Evolutionary conservation across 1,140 invertebrate genomes (phyloP).

Genomic region (Papilio helenus): DNA sequence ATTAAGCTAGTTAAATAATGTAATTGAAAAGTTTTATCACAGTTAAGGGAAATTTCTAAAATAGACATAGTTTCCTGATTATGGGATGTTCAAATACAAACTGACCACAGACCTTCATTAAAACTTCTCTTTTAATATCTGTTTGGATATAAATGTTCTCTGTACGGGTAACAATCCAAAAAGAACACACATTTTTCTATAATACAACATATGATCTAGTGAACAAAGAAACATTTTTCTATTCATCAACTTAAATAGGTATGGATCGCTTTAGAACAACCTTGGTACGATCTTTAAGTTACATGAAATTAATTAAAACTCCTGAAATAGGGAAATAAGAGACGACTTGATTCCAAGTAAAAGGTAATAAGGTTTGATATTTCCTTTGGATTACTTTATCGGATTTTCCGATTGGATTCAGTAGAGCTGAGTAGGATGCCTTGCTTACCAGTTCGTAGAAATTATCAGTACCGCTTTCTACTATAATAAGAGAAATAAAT

Average conservation of each 20-base stretch:
- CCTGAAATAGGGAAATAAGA: background rate
- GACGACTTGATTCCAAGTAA: background rate
- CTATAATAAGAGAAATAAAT: background rate
- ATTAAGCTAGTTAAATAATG: background rate
- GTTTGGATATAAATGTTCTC: background rate
- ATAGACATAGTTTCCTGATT: background rate
- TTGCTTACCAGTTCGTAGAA: background rate
- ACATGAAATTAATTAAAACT: background rate
- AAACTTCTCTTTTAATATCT: background rate
- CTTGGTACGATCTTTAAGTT: too few species aligned
- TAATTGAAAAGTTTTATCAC: background rate
- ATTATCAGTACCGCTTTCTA: background rate
- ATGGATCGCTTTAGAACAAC: background rate
- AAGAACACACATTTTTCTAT: background rate
- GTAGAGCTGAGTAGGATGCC: background rate
- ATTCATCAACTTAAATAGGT: background rate
- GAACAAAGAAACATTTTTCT: background rate
- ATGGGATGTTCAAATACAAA: background rate
- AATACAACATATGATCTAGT: background rate
- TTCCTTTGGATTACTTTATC: background rate
- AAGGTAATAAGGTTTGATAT: background rate
- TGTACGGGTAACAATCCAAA: background rate
- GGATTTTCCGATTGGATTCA: background rate
- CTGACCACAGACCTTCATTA: slow-evolving; percentile 3
- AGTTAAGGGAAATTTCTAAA: background rate